Conservation (phyloP, 2,888 invertebrate species). For the Drosophila gaucha region DNA sequence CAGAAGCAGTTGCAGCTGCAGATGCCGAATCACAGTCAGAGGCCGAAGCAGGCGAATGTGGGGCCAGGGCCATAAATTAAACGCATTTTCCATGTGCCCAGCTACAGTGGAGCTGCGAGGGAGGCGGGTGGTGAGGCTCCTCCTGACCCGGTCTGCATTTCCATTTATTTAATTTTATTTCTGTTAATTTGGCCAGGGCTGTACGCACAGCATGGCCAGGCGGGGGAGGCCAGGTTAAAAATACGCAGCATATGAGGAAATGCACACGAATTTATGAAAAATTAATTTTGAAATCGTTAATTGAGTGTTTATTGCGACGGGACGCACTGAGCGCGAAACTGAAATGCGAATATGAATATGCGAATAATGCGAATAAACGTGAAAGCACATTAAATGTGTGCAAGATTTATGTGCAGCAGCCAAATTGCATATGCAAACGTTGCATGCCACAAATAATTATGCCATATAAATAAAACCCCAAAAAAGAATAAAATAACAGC, state of each 20-base stretch:
- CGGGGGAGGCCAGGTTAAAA: constrained; percentile 48
- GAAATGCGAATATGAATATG: constrained; percentile 39
- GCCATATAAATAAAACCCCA: constrained; percentile 19
- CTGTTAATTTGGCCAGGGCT: constrained; percentile 63
- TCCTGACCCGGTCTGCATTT: constrained; percentile 30
- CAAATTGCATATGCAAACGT: constrained; percentile 52
- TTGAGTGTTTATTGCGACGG: constrained; percentile 83
- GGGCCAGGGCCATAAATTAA: constrained; percentile 66
- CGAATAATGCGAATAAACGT: constrained; percentile 62
- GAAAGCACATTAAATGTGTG: constrained; percentile 60
- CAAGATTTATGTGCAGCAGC: constrained; percentile 63
- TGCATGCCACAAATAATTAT: constrained; percentile 35
- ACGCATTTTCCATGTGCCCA: constrained; percentile 69
- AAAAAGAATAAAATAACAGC: constrained; percentile 1
- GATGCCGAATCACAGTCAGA: constrained; percentile 25
- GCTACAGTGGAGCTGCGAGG: constrained; percentile 17
- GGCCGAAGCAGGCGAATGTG: constrained; percentile 18
- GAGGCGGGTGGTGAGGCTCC: not conserved
- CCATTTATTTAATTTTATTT: constrained; percentile 73
- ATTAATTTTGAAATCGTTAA: constrained; percentile 83
- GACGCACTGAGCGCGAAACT: constrained; percentile 54
- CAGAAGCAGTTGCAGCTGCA: constrained; percentile 18
- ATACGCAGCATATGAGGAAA: constrained; percentile 66
- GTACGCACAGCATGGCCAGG: constrained; percentile 17
- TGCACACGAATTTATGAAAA: constrained; percentile 80